Evolutionary conservation across 2,113 vertebrate species (phyloP).

Genomic region (Cololabis saira): DNA sequence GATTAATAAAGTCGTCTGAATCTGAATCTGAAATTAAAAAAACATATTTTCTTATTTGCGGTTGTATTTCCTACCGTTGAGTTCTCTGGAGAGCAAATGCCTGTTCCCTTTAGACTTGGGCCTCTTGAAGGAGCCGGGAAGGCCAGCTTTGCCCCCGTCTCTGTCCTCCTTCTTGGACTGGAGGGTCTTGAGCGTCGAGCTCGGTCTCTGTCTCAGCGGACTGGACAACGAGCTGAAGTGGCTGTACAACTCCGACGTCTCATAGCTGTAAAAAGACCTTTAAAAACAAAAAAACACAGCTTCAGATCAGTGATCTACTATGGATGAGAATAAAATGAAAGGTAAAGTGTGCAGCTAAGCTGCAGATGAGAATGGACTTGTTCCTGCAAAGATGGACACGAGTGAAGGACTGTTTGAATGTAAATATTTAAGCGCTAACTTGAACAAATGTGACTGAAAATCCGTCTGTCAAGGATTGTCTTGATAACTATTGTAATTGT

Average conservation of each 20-base stretch:
- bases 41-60: too few relatives aligned
- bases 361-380: too few relatives aligned
- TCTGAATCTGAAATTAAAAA: too few relatives aligned
- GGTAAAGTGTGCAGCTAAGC: too few relatives aligned
- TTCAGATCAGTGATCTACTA: too few relatives aligned
- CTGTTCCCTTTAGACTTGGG: constrained; percentile 62
- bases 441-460: too few relatives aligned
- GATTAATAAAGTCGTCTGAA: too few relatives aligned
- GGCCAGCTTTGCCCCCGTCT: constrained; percentile 1
- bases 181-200: constrained; percentile 14
- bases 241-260: constrained; percentile 47
- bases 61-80: constrained; percentile 52
- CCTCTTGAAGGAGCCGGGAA: constrained; percentile 42
- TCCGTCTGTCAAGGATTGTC: too few relatives aligned
- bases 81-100: constrained; percentile 53
- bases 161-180: constrained; percentile 42
- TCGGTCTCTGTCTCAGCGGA: constrained; percentile 30
- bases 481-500: too few relatives aligned
- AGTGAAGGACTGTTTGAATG: too few relatives aligned
- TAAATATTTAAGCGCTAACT: too few relatives aligned
- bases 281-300: constrained; percentile 2
- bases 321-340: neutral
- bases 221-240: constrained; percentile 6
- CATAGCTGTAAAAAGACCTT: constrained; percentile 79
- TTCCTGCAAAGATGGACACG: too few relatives aligned